Evolutionary conservation across 92 coral and sea anemone species (phyloP).

Genomic region (Porites rus): DNA sequence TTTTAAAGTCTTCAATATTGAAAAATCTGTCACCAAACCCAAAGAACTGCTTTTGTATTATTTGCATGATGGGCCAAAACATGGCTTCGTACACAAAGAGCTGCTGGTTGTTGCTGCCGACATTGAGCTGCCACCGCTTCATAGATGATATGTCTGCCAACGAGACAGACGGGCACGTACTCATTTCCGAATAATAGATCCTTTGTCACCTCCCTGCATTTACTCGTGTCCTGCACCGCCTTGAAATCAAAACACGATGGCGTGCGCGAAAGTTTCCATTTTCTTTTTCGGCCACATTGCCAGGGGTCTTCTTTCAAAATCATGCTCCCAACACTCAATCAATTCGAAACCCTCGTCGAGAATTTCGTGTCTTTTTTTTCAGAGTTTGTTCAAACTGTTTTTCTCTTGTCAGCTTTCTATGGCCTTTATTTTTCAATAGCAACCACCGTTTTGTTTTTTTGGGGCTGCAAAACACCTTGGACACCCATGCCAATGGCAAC

Average conservation of each 20-base stretch:
- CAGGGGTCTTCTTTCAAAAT: neutral
- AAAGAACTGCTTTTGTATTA: neutral
- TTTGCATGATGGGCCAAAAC: neutral
- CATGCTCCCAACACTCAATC: conserved; percentile 7
- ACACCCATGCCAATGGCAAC: conserved; percentile 47
- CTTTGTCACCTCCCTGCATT: neutral
- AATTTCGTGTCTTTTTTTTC: too few relatives aligned
- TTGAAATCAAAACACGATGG: conserved; percentile 33
- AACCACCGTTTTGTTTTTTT: too few relatives aligned
- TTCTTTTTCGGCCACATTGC: neutral
- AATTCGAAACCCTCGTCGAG: neutral
- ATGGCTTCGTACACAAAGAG: neutral
- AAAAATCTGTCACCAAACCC: neutral
- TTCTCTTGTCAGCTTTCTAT: neutral
- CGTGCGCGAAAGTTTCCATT: conserved; percentile 7
- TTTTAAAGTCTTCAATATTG: neutral
- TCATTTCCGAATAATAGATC: neutral
- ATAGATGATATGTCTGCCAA: neutral
- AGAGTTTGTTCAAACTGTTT: neutral
- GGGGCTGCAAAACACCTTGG: neutral
- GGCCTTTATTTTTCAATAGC: neutral
- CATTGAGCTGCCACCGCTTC: neutral
- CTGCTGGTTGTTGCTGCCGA: neutral
- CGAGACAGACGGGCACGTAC: conserved; percentile 23
- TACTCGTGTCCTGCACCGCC: neutral